These are phyloP conservation scores for Medauroidea extradentata DNA, from an alignment of 1,140 invertebrate genomes.

Conservation along the genomic window DNA sequence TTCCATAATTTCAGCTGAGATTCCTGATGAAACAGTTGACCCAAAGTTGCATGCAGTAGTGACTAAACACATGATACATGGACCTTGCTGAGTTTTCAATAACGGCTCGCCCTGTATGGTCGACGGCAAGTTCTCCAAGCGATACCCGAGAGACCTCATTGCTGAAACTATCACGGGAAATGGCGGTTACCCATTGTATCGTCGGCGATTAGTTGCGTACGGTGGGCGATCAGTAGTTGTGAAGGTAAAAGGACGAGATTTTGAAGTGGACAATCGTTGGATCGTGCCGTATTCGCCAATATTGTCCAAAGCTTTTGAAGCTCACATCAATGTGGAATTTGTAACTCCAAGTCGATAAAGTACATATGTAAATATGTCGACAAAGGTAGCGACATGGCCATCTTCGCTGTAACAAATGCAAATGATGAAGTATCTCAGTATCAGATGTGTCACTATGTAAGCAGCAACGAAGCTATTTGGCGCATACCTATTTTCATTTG, in stretches of 20 bases:
- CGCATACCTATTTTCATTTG: no score
- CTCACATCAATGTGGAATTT: slow-evolving; percentile 43
- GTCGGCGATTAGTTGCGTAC: slow-evolving; percentile 33
- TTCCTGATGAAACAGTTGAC: slow-evolving; percentile 18
- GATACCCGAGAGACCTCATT: slow-evolving; percentile 34
- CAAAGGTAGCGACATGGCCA: slow-evolving; percentile 42
- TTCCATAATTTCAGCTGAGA: slow-evolving; percentile 19
- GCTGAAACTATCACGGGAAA: slow-evolving; percentile 32
- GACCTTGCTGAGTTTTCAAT: slow-evolving; percentile 29
- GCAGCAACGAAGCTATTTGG: neutral
- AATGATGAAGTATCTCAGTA: slow-evolving; percentile 22
- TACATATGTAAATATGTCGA: slow-evolving; percentile 44
- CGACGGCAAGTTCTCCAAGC: slow-evolving; percentile 38
- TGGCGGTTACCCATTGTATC: slow-evolving; percentile 43
- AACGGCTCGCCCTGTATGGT: slow-evolving; percentile 36
- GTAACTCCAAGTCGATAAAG: slow-evolving; percentile 35
- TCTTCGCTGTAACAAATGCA: slow-evolving; percentile 26
- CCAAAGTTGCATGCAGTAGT: slow-evolving; percentile 28
- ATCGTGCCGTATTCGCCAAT: slow-evolving; percentile 41
- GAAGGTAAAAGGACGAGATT: neutral
- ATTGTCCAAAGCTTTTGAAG: slow-evolving; percentile 33
- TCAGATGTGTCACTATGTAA: slow-evolving; percentile 40
- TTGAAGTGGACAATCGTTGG: slow-evolving; percentile 36
- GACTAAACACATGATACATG: slow-evolving; percentile 39
- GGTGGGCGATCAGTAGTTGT: slow-evolving; percentile 26